Evolutionary conservation across 2,797 vertebrate genomes (phyloP).

Genomic region (Falco peregrinus): DNA sequence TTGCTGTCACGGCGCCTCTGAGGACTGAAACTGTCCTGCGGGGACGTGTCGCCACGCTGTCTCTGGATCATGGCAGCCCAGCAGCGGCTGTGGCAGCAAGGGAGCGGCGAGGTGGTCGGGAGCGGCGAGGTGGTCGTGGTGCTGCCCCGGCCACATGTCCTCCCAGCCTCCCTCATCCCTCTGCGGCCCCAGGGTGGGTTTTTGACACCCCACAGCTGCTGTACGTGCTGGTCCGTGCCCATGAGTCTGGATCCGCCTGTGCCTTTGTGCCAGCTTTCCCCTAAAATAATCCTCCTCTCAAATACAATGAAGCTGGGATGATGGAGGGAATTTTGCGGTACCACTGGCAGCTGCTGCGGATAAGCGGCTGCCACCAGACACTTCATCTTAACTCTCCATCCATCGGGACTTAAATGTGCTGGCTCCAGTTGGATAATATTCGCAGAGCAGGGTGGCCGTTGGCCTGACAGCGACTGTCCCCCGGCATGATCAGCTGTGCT

Average conservation of each 20-base stretch:
- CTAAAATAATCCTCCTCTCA: background rate
- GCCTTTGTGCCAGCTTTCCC: background rate
- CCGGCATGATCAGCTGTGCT: background rate
- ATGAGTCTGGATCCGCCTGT: background rate
- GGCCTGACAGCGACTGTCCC: background rate
- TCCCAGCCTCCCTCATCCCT: background rate
- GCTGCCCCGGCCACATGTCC: background rate
- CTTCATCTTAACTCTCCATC: background rate
- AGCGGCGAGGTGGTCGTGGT: accelerated
- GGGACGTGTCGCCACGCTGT: background rate
- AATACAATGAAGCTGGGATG: background rate
- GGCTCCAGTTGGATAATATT: background rate
- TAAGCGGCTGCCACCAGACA: background rate
- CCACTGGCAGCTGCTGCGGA: background rate
- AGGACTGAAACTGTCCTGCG: background rate
- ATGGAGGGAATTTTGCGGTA: background rate
- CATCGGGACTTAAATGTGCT: background rate
- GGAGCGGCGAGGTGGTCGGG: too few relatives aligned
- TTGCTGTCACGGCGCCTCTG: accelerated
- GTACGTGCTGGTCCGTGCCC: background rate
- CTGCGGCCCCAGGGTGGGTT: background rate
- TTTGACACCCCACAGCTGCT: background rate
- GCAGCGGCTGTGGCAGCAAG: background rate
- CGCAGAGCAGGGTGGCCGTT: background rate
- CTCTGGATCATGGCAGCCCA: background rate